Conservation (phyloP, 2,797 vertebrate species). For the Euthynnus affinis region DNA sequence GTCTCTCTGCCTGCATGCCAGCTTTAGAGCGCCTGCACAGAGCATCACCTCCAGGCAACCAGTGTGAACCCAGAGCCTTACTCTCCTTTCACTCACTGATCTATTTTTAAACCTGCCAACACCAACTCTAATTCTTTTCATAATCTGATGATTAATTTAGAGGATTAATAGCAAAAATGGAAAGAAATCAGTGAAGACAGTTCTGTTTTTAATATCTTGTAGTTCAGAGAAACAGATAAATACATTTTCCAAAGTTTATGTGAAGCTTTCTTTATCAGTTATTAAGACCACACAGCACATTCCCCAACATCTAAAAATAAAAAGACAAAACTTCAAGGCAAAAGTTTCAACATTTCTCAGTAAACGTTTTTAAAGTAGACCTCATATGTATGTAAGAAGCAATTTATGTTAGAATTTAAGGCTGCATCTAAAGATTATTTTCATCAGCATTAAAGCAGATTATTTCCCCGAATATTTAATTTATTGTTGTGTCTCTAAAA, state of each 20-base stretch:
- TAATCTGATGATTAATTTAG: not conserved
- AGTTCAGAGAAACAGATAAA: not conserved
- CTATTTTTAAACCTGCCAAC: not conserved
- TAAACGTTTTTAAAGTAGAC: not conserved
- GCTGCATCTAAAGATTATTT: not conserved
- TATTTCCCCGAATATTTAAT: too few relatives aligned
- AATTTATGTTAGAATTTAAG: not conserved
- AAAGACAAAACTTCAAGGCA: not conserved
- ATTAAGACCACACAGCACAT: too few relatives aligned
- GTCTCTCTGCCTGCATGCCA: constrained; percentile 17
- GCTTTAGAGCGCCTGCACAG: not conserved
- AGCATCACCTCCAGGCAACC: constrained; percentile 83
- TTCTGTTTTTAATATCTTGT: too few relatives aligned
- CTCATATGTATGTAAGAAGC: not conserved
- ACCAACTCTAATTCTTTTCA: not conserved
- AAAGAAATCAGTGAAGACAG: not conserved
- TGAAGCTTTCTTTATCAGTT: not conserved
- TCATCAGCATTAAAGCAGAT: not conserved
- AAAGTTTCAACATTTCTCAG: not conserved
- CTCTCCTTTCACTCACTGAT: not conserved
- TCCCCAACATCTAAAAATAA: too few relatives aligned
- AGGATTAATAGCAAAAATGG: not conserved
- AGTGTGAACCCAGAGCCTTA: constrained; percentile 75
- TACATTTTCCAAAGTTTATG: too few relatives aligned
- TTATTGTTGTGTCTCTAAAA: not conserved